Percentiles rank a stretch among this genome's conserved stretches.
Conservation (phyloP, 2,113 vertebrate species). For the Calidris pugnax region DNA sequence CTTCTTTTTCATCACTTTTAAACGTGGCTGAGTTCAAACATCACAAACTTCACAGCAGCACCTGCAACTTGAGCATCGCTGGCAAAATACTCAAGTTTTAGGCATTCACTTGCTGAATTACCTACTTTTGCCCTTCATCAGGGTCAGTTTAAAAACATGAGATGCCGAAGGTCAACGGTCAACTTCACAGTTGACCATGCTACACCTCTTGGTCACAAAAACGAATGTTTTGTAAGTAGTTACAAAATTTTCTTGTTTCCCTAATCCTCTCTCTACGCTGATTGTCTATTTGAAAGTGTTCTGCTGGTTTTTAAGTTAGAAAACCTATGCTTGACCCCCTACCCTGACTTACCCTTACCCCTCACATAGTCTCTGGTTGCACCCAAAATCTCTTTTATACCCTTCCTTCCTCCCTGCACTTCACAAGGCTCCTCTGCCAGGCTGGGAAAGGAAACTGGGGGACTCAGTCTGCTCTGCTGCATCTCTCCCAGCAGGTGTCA, state of each 20-base stretch:
- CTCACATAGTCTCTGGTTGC: neutral
- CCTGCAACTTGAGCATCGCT: neutral
- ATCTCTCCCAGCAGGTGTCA: slow-evolving; percentile 43
- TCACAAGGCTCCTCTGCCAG: neutral
- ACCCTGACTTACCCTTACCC: neutral
- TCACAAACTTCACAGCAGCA: neutral
- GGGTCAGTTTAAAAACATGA: neutral
- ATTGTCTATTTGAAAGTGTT: neutral
- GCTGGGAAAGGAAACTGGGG: neutral
- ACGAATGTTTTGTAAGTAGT: neutral
- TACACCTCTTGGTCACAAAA: neutral
- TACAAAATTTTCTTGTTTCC: neutral
- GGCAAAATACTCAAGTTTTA: neutral
- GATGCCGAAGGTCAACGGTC: neutral
- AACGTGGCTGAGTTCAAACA: neutral
- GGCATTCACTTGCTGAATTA: neutral
- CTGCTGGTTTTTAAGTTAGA: neutral
- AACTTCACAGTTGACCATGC: neutral
- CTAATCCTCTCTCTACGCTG: neutral
- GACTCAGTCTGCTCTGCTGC: neutral
- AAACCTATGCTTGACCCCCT: neutral
- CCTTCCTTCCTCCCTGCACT: neutral
- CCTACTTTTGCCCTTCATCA: neutral
- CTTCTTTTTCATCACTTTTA: neutral
- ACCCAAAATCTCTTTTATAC: neutral